phyloP scores from a whole-genome alignment of 2,797 vertebrate genomes.

The Hylomyscus alleni region DNA sequence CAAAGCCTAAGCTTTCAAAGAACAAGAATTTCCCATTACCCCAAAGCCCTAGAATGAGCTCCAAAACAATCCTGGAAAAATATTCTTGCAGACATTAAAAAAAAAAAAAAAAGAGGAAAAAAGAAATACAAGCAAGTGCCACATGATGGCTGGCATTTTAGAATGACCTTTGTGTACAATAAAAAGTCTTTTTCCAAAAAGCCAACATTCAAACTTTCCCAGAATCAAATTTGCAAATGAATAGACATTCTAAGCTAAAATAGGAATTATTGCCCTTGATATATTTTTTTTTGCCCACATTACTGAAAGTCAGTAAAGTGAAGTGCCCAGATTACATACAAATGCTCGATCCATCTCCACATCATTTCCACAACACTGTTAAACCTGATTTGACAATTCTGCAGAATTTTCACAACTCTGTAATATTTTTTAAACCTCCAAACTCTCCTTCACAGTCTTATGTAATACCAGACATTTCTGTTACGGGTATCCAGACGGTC shows the following conservation, averaged over 20 bases:
- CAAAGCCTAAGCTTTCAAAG: slow-evolving; percentile 64
- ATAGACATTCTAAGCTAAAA: slow-evolving; percentile 69
- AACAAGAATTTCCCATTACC: slow-evolving; percentile 70
- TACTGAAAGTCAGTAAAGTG: slow-evolving; percentile 71
- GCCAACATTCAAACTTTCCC: slow-evolving; percentile 77
- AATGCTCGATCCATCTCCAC: slow-evolving; percentile 75
- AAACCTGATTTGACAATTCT: slow-evolving; percentile 71
- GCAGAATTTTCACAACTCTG: background rate
- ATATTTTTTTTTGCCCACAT: slow-evolving; percentile 41
- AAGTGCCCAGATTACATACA: slow-evolving; percentile 71
- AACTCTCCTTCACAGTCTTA: background rate
- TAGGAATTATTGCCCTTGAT: slow-evolving; percentile 68
- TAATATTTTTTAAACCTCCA: background rate
- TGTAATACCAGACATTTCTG: background rate
- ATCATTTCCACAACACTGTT: slow-evolving; percentile 69
- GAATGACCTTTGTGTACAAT: slow-evolving; percentile 73
- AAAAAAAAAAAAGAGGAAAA: background rate
- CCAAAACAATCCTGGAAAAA: slow-evolving; percentile 74
- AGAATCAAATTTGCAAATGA: slow-evolving; percentile 80
- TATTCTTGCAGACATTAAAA: slow-evolving; percentile 68
- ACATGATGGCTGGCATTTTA: slow-evolving; percentile 81
- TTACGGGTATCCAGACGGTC: background rate
- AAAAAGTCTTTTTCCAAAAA: slow-evolving; percentile 75
- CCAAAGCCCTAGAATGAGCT: slow-evolving; percentile 65
- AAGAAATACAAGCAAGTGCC: slow-evolving; percentile 34